Evolutionary conservation across 1,140 invertebrate species (phyloP).

Genomic region (Rhagoletis pomonella): DNA sequence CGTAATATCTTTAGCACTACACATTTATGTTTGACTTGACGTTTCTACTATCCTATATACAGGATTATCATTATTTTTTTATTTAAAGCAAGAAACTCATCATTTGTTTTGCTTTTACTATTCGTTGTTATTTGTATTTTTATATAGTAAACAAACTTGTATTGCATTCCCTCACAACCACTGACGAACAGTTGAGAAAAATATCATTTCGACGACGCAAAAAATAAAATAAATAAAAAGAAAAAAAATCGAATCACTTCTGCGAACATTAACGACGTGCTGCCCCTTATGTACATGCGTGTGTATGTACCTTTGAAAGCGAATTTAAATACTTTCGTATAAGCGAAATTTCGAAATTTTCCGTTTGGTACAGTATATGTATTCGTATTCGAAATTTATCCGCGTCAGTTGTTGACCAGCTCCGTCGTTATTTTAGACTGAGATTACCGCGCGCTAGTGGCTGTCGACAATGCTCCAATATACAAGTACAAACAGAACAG

Average conservation of each 20-base stretch:
- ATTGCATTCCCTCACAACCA: neutral
- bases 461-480: constrained; percentile 7
- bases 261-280: neutral
- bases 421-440: constrained; percentile 64
- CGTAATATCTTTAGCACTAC: neutral
- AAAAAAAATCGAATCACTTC: neutral
- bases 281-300: no score
- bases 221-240: neutral
- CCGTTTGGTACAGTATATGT: constrained; percentile 14
- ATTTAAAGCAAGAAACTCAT: neutral
- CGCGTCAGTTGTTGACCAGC: constrained; percentile 67
- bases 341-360: neutral
- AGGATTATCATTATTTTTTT: neutral
- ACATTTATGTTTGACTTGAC: neutral
- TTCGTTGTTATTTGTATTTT: no score
- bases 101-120: constrained; percentile 16
- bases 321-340: constrained; percentile 1
- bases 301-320: neutral
- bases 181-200: neutral
- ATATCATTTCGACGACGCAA: neutral
- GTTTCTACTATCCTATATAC: neutral
- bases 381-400: constrained; percentile 43
- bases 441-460: constrained; percentile 50
- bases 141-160: neutral
- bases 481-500: neutral